Percentiles rank a stretch among this genome's conserved stretches.
Evolutionary conservation across 1,140 invertebrate genomes (phyloP).

Genomic region (Bicyclus anynana): DNA sequence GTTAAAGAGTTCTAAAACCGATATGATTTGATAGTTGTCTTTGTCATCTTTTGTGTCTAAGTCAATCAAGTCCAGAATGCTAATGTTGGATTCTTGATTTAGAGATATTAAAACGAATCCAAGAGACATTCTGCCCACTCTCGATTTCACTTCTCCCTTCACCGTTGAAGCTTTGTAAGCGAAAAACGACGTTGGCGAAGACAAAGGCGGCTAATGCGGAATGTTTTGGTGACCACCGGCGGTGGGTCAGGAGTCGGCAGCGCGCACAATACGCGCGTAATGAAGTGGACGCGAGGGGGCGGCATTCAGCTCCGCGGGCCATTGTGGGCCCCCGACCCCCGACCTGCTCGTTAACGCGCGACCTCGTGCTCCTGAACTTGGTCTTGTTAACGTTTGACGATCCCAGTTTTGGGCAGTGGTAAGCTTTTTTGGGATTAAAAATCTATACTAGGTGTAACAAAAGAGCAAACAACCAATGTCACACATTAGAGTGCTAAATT

Average conservation of each 20-base stretch:
- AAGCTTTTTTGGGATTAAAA: not conserved
- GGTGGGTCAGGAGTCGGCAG: slow-evolving; percentile 45
- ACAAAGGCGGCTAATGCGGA: slow-evolving; percentile 14
- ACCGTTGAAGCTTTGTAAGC: not conserved
- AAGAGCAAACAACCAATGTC: too few species aligned
- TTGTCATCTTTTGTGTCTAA: too few species aligned
- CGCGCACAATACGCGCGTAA: slow-evolving; percentile 67
- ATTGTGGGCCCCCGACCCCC: slow-evolving; percentile 54
- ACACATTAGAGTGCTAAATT: too few species aligned
- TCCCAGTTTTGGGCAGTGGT: not conserved
- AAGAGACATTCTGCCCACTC: not conserved
- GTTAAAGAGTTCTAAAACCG: too few species aligned
- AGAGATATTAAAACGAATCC: too few species aligned
- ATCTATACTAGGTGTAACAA: too few species aligned
- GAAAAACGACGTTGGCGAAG: not conserved
- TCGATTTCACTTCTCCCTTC: not conserved
- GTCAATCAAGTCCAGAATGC: too few species aligned
- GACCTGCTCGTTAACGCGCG: slow-evolving; percentile 50
- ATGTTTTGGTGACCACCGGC: slow-evolving; percentile 45
- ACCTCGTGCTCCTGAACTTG: slow-evolving; percentile 28
- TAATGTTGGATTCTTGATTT: too few species aligned
- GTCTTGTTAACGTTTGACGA: slow-evolving; percentile 19
- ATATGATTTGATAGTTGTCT: too few species aligned
- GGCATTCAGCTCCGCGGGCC: slow-evolving; percentile 68
- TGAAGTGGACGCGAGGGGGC: slow-evolving; percentile 70